Percentiles rank a stretch among this genome's conserved stretches.
phyloP scores from a whole-genome alignment of 2,113 vertebrate genomes.

The Neofelis nebulosa region DNA sequence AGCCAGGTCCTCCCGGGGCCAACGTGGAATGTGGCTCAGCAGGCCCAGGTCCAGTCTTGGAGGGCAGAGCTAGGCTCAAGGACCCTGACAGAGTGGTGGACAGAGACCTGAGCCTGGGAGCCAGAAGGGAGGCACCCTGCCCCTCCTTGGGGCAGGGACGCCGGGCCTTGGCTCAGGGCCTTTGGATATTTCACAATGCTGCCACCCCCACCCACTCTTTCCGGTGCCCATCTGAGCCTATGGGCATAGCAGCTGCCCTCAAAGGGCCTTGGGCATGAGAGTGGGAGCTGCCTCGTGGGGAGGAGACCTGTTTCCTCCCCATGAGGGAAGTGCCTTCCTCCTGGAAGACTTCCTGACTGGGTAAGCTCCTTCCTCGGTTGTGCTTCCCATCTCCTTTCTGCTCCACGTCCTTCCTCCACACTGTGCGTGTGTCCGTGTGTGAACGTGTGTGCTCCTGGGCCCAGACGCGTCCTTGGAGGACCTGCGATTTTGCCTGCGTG shows the following conservation, averaged over 20 bases:
- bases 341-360: background rate
- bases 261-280: background rate
- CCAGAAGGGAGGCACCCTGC: slow-evolving; percentile 78
- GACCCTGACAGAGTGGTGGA: background rate
- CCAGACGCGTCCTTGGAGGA: background rate
- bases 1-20: background rate
- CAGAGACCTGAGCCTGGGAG: background rate
- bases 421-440: background rate
- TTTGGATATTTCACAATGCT: background rate
- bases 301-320: background rate
- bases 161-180: background rate
- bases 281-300: background rate
- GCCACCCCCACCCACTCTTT: background rate
- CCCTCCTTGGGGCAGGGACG: slow-evolving; percentile 79
- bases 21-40: background rate
- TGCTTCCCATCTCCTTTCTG: background rate
- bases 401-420: background rate
- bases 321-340: background rate
- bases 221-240: background rate
- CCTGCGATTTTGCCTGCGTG: background rate
- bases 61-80: background rate
- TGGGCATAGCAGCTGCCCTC: background rate
- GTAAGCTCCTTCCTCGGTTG: background rate
- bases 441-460: background rate
- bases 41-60: background rate